Percentiles rank a stretch among this genome's conserved stretches.
Conservation (phyloP, 2,113 vertebrate species). For the Brachyhypopomus gauderio region DNA sequence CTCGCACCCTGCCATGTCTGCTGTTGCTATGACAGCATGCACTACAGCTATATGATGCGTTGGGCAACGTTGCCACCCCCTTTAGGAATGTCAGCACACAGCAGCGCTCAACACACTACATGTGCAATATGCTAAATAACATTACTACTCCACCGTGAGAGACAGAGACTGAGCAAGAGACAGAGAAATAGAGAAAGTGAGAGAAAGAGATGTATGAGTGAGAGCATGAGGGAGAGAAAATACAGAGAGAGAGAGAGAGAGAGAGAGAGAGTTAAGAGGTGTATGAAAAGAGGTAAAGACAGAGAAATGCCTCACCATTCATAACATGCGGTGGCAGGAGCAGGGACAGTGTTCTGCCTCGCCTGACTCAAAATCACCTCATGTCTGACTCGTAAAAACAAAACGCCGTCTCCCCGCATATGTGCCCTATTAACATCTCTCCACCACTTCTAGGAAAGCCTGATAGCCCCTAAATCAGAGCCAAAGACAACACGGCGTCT, state of each 20-base stretch:
- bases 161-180: neutral
- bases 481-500: conserved; percentile 31
- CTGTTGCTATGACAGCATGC: conserved; percentile 74
- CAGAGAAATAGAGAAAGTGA: conserved; percentile 13
- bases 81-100: conserved; percentile 25
- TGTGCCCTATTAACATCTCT: conserved; percentile 45
- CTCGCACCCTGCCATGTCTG: conserved; percentile 21
- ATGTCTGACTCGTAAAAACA: conserved; percentile 38
- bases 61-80: conserved; percentile 46
- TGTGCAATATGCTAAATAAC: conserved; percentile 45
- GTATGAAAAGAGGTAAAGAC: neutral
- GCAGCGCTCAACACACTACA: conserved; percentile 20
- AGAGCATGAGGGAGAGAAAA: conserved; percentile 17
- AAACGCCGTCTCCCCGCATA: conserved; percentile 44
- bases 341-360: conserved; percentile 27
- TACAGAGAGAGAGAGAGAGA: conserved; percentile 25
- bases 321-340: conserved; percentile 29
- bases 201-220: neutral
- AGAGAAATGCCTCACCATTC: conserved; percentile 27
- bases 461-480: conserved; percentile 48
- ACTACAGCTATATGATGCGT: conserved; percentile 55
- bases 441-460: conserved; percentile 39
- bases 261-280: conserved; percentile 8
- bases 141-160: conserved; percentile 29
- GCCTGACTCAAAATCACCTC: conserved; percentile 37